Conservation (phyloP, 2,113 vertebrate species). For the Microcebus lehilahytsara region DNA sequence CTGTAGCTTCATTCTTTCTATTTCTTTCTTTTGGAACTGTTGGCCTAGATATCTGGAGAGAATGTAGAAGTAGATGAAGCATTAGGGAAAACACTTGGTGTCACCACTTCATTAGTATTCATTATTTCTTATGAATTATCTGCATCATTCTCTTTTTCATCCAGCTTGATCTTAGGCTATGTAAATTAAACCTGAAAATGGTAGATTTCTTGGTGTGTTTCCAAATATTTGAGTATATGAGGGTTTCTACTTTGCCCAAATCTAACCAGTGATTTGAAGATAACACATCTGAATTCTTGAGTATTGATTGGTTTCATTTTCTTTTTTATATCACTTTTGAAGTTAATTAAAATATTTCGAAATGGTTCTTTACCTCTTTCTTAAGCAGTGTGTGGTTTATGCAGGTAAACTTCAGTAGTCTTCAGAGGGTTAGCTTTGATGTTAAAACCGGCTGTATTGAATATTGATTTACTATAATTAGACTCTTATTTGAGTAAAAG, state of each 20-base stretch:
- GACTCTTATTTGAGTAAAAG: neutral
- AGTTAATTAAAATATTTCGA: slow-evolving; percentile 15
- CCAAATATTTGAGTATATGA: neutral
- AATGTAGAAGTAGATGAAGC: slow-evolving; percentile 8
- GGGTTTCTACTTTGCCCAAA: neutral
- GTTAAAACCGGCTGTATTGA: neutral
- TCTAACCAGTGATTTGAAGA: neutral
- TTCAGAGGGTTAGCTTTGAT: slow-evolving; percentile 18
- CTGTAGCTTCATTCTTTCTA: neutral
- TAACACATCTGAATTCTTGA: neutral
- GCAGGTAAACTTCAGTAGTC: slow-evolving; percentile 16
- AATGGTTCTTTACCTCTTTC: neutral
- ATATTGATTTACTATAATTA: slow-evolving; percentile 25
- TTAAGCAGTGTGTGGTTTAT: slow-evolving; percentile 12
- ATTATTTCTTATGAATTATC: neutral
- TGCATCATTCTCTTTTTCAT: neutral
- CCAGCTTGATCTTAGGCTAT: neutral
- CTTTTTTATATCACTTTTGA: slow-evolving; percentile 34
- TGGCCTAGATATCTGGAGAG: neutral
- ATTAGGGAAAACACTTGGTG: neutral
- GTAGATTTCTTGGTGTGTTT: neutral
- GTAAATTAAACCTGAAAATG: slow-evolving; percentile 1
- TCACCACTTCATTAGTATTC: neutral
- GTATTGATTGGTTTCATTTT: neutral
- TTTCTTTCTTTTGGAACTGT: neutral